These are phyloP conservation scores for Nannospalax galili DNA, from an alignment of 2,113 vertebrate species.

Conservation along the genomic window DNA sequence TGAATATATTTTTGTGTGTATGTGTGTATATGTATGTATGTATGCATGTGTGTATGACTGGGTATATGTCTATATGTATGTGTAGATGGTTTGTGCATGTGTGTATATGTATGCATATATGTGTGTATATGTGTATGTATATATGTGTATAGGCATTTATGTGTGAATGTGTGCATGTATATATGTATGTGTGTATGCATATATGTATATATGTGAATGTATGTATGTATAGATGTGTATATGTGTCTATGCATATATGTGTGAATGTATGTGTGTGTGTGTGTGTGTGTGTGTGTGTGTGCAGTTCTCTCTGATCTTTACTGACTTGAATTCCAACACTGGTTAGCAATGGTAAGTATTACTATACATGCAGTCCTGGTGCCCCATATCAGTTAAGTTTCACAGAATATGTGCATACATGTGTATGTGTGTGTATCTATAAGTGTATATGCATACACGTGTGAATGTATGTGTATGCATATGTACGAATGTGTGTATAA, in stretches of 20 bases:
- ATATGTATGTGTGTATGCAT: no score
- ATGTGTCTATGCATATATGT: neutral
- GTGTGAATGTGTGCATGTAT: no score
- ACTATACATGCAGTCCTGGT: no score
- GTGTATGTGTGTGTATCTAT: neutral
- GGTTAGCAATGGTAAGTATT: no score
- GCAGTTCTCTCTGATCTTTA: no score
- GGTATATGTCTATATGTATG: no score
- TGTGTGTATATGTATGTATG: no score
- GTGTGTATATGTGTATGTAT: neutral
- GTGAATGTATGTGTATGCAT: neutral
- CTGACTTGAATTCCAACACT: no score
- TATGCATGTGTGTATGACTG: neutral
- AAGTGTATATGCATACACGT: neutral
- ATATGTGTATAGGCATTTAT: neutral
- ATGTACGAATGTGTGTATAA: neutral
- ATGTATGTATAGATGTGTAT: neutral
- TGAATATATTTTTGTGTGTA: no score
- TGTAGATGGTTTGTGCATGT: neutral
- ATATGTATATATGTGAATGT: neutral
- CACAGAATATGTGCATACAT: neutral
- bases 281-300: no score
- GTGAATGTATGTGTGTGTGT: neutral
- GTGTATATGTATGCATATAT: neutral
- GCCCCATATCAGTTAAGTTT: no score